phyloP scores from a whole-genome alignment of 2,888 invertebrate species.

The Pinctada fucata region DNA sequence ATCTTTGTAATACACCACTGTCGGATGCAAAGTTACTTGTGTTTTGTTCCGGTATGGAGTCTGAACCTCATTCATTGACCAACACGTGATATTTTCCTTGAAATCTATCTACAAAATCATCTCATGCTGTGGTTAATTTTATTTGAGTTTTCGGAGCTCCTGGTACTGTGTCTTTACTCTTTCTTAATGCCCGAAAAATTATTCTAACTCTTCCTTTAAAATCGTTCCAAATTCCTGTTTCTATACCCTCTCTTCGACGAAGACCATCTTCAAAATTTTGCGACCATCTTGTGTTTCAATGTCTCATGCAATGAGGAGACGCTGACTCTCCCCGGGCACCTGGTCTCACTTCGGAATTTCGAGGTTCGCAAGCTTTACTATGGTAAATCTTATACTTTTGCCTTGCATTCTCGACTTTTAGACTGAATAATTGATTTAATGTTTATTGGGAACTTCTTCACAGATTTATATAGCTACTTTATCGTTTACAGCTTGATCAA shows the following conservation, averaged over 20 bases:
- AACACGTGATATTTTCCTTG: slow-evolving; percentile 48
- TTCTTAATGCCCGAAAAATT: slow-evolving; percentile 37
- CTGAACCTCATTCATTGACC: slow-evolving; percentile 44
- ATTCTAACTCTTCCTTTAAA: slow-evolving; percentile 14
- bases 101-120: slow-evolving; percentile 51
- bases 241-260: slow-evolving; percentile 30
- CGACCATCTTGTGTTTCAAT: background rate
- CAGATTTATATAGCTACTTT: slow-evolving; percentile 24
- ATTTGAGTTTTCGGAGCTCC: slow-evolving; percentile 40
- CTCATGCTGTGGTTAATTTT: slow-evolving; percentile 35
- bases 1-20: slow-evolving; percentile 34
- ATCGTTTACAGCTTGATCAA: background rate
- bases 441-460: slow-evolving; percentile 35
- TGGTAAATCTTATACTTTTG: slow-evolving; percentile 2
- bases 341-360: no score
- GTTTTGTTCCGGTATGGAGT: slow-evolving; percentile 43
- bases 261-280: slow-evolving; percentile 25
- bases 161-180: slow-evolving; percentile 36
- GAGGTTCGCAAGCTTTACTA: no score
- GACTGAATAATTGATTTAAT: slow-evolving; percentile 11
- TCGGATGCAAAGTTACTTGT: slow-evolving; percentile 42
- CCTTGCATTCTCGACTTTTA: no score
- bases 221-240: slow-evolving; percentile 12
- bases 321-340: no score
- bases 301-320: no score